Evolutionary conservation across 2,888 invertebrate genomes (phyloP).

Genomic region (Temnothorax unifasciatus): DNA sequence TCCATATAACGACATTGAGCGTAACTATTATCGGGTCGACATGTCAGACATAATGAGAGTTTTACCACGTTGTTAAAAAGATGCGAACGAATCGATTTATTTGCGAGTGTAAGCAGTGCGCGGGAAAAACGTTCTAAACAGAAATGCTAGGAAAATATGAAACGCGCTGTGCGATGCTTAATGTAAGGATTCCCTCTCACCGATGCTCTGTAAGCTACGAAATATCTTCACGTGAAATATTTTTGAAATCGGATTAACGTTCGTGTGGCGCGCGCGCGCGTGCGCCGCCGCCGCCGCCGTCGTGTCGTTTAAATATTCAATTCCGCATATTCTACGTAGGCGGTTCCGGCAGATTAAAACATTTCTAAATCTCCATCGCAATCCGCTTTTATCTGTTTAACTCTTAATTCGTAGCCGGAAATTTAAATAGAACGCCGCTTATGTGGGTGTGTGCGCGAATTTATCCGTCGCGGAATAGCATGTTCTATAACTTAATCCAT

Average conservation of each 20-base stretch:
- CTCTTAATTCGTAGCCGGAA: conserved; percentile 57
- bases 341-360: conserved; percentile 57
- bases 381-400: conserved; percentile 54
- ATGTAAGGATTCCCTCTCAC: conserved; percentile 33
- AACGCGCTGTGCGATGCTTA: conserved; percentile 28
- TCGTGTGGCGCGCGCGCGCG: neutral
- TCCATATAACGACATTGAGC: conserved; percentile 59
- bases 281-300: neutral
- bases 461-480: conserved; percentile 56
- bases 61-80: conserved; percentile 38
- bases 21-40: conserved; percentile 69
- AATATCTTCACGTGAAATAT: conserved; percentile 49
- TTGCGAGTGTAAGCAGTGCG: neutral
- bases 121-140: neutral
- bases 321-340: conserved; percentile 47
- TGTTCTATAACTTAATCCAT: conserved; percentile 52
- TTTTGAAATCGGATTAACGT: conserved; percentile 54
- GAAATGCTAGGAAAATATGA: conserved; percentile 20
- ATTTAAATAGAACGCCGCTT: conserved; percentile 39
- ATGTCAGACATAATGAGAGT: conserved; percentile 37
- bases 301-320: conserved; percentile 56
- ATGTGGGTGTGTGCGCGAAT: conserved; percentile 47
- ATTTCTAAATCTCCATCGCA: conserved; percentile 57
- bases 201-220: conserved; percentile 40
- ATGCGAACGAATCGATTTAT: conserved; percentile 66